Conservation (phyloP, 1,140 invertebrate genomes). For the Vanessa tameamea region DNA sequence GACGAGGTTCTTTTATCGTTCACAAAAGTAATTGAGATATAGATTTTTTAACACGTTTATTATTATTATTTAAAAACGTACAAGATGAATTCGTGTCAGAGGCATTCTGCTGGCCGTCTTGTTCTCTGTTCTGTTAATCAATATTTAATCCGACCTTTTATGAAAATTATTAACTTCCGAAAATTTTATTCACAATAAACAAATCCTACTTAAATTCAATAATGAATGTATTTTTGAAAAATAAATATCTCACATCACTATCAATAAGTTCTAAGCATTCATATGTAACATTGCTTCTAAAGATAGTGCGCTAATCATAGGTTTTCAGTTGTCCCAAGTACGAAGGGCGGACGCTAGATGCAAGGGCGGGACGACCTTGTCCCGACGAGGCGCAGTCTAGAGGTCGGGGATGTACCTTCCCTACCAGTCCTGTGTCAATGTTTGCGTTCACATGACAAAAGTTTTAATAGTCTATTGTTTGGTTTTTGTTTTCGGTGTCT, state of each 20-base stretch:
- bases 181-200: too few relatives aligned
- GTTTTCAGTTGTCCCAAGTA: slow-evolving; percentile 44
- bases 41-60: background rate
- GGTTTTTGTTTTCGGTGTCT: slow-evolving; percentile 1
- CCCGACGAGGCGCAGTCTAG: slow-evolving; percentile 63
- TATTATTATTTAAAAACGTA: background rate
- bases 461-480: slow-evolving; percentile 11
- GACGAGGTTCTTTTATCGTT: slow-evolving; percentile 1
- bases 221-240: background rate
- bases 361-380: slow-evolving; percentile 66
- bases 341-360: slow-evolving; percentile 64
- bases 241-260: background rate
- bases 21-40: background rate
- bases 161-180: too few relatives aligned
- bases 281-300: slow-evolving; percentile 13
- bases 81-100: background rate
- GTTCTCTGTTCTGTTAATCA: too few relatives aligned
- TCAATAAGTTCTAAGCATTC: background rate
- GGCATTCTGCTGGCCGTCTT: too few relatives aligned
- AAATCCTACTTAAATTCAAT: background rate
- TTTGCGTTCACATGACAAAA: slow-evolving; percentile 25
- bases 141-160: too few relatives aligned
- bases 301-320: slow-evolving; percentile 32
- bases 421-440: slow-evolving; percentile 39
- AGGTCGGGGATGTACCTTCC: slow-evolving; percentile 64